A percentile compares a stretch with the other conserved stretches of the same genome.
phyloP scores from a whole-genome alignment of 2,113 vertebrate genomes.

The Peromyscus leucopus region DNA sequence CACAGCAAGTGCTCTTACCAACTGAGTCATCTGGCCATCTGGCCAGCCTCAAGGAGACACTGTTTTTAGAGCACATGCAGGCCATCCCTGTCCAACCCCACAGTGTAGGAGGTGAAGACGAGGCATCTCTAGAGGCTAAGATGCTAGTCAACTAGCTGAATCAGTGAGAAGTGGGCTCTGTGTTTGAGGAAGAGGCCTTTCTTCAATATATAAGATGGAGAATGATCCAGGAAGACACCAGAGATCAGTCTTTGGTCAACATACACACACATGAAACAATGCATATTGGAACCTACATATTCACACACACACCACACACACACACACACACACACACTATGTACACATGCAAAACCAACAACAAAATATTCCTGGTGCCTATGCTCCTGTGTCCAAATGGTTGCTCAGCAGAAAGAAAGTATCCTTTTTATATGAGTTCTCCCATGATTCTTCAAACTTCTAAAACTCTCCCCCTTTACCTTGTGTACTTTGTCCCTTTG shows the following conservation, averaged over 20 bases:
- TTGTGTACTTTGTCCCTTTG: not conserved
- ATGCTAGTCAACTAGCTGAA: not conserved
- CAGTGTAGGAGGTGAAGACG: not conserved
- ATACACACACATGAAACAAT: not conserved
- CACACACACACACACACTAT: not conserved
- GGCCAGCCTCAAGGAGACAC: no score
- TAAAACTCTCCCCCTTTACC: not conserved
- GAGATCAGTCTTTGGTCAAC: not conserved
- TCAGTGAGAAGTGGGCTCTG: not conserved
- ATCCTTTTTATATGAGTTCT: not conserved
- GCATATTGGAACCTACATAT: not conserved
- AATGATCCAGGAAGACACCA: not conserved
- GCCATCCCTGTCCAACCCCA: not conserved
- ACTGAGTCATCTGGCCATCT: no score
- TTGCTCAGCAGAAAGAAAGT: not conserved
- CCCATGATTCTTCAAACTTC: not conserved
- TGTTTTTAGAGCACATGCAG: no score
- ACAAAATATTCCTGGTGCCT: not conserved
- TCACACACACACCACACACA: no score
- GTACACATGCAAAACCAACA: not conserved
- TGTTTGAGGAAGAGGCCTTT: not conserved
- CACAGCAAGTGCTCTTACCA: no score
- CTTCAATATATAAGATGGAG: not conserved
- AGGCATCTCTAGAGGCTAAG: not conserved
- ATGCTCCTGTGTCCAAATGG: not conserved